Evolutionary conservation across 2,113 vertebrate species (phyloP).

Genomic region (Bucco capensis): DNA sequence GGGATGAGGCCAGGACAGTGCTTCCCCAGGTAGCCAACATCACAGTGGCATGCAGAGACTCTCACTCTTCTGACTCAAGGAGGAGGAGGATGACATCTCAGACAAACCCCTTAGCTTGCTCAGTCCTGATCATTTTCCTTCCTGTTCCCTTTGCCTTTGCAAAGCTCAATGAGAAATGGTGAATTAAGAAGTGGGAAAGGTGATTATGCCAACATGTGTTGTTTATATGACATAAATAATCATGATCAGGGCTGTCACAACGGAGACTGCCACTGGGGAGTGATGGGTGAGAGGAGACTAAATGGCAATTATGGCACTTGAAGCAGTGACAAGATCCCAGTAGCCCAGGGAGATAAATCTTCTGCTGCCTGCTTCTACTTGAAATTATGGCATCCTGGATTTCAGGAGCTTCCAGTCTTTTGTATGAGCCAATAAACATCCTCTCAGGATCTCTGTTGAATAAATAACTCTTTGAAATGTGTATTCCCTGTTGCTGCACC

Average conservation of each 20-base stretch:
- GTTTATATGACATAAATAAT: background rate
- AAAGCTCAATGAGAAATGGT: background rate
- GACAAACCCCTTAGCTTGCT: background rate
- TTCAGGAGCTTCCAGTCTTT: conserved; percentile 18
- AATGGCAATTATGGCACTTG: background rate
- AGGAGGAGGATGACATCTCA: background rate
- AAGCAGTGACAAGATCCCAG: background rate
- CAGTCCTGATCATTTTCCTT: background rate
- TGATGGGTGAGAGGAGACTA: background rate
- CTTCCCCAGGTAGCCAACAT: background rate
- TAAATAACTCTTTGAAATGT: background rate
- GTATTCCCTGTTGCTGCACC: background rate
- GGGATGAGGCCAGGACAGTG: background rate
- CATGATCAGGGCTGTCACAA: background rate
- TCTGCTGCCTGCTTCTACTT: background rate
- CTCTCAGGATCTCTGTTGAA: conserved; percentile 31
- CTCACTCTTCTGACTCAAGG: background rate
- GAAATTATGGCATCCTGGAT: background rate
- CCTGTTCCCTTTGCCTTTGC: background rate
- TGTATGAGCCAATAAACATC: background rate
- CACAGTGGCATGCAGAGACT: background rate
- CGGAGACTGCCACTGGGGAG: background rate
- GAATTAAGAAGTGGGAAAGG: background rate
- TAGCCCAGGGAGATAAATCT: conserved; percentile 22
- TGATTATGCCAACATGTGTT: background rate